A percentile compares a stretch with the other conserved stretches of the same genome.
Conservation (phyloP, 1,140 invertebrate genomes). For the Hypsibius dujardini region DNA sequence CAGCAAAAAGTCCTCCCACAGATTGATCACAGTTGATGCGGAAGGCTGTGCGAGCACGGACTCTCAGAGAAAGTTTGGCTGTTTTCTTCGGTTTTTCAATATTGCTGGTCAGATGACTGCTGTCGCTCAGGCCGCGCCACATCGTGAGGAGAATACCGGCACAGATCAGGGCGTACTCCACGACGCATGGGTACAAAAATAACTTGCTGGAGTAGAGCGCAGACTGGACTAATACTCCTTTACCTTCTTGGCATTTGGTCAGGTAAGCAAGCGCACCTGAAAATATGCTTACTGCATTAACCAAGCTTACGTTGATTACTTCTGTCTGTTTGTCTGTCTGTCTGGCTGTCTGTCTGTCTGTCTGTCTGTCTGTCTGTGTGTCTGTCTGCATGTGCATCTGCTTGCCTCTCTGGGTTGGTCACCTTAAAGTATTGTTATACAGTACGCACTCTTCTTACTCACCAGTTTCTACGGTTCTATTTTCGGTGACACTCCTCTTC, state of each 20-base stretch:
- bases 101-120: neutral
- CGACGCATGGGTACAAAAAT: neutral
- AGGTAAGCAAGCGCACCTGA: neutral
- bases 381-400: no score
- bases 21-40: neutral
- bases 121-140: neutral
- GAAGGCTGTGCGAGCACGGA: neutral
- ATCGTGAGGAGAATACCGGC: neutral
- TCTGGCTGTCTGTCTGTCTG: no score
- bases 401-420: no score
- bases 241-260: neutral
- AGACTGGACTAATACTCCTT: neutral
- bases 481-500: no score
- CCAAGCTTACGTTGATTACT: no score
- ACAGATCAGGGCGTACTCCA: neutral
- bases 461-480: no score
- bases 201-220: neutral
- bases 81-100: neutral
- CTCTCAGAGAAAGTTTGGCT: neutral
- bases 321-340: no score
- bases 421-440: no score
- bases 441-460: no score
- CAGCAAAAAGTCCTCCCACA: neutral
- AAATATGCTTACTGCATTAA: no score
- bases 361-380: no score